These are phyloP conservation scores for Drosophila simulans DNA, from an alignment of 1,140 invertebrate genomes.

Conservation along the genomic window DNA sequence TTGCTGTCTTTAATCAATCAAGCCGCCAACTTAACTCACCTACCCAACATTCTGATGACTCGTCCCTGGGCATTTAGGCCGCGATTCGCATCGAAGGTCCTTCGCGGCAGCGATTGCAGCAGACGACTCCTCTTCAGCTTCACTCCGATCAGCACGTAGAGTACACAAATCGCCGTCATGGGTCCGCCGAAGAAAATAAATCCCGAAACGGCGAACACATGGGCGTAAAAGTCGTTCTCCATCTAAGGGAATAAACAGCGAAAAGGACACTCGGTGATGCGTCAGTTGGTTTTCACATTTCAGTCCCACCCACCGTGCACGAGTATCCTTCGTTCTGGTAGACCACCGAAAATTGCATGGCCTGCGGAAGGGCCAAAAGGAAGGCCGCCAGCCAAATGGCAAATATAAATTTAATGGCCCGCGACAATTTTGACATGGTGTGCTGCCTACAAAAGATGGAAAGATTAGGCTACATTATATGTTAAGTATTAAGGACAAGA, in stretches of 20 bases:
- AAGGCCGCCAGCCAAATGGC: conserved; percentile 89
- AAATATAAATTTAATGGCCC: conserved; percentile 90
- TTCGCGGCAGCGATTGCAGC: conserved; percentile 65
- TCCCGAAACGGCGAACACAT: conserved; percentile 93
- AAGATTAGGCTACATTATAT: conserved; percentile 34
- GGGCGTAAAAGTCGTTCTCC: conserved; percentile 87
- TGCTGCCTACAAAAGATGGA: conserved; percentile 86
- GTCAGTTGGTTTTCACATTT: conserved; percentile 1
- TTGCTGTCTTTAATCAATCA: conserved; percentile 68
- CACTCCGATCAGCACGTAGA: conserved; percentile 92
- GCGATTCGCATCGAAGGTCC: conserved; percentile 64
- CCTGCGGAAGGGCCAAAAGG: conserved; percentile 91
- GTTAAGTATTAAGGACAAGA: conserved; percentile 31
- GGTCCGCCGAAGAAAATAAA: conserved; percentile 93
- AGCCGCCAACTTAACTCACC: conserved; percentile 81
- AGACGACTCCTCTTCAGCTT: conserved; percentile 87
- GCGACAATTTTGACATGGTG: conserved; percentile 92
- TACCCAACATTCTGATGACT: conserved; percentile 89
- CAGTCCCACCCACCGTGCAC: conserved; percentile 75
- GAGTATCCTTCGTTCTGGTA: conserved; percentile 85
- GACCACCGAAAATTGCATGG: conserved; percentile 89
- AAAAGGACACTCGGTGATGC: conserved; percentile 1
- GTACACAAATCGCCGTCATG: conserved; percentile 92
- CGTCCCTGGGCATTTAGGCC: conserved; percentile 86
- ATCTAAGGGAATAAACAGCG: conserved; percentile 62